phyloP scores from a whole-genome alignment of 2,113 vertebrate species.

The Chitala chitala region DNA sequence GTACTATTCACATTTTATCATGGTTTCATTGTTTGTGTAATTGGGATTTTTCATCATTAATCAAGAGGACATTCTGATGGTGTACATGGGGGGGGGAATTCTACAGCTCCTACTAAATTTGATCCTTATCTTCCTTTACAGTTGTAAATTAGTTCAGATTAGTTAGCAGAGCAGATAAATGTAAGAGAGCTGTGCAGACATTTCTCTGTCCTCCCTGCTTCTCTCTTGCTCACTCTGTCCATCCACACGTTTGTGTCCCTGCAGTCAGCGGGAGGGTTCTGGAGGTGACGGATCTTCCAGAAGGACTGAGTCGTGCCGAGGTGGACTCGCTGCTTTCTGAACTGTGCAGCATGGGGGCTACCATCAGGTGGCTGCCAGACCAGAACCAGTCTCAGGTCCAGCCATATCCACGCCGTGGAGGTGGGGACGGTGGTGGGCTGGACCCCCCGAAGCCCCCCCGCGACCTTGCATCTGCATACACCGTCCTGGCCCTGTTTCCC shows the following conservation, averaged over 20 bases:
- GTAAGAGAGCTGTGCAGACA: background rate
- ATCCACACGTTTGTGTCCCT: background rate
- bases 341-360: conserved; percentile 73
- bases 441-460: conserved; percentile 52
- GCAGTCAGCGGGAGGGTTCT: conserved; percentile 78
- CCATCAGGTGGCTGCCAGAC: conserved; percentile 78
- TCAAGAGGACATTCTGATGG: too few relatives aligned
- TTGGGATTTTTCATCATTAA: too few relatives aligned
- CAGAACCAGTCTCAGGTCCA: conserved; percentile 60
- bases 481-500: conserved; percentile 70
- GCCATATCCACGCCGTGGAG: conserved; percentile 54
- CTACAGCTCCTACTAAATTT: too few relatives aligned
- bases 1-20: too few relatives aligned
- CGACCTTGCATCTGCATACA: conserved; percentile 70
- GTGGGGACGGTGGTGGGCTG: conserved; percentile 45
- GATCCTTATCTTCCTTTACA: too few relatives aligned
- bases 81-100: too few relatives aligned
- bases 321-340: conserved; percentile 78
- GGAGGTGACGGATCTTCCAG: conserved; percentile 79
- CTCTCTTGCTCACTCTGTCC: background rate
- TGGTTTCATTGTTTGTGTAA: too few relatives aligned
- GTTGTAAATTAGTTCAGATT: too few relatives aligned
- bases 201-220: background rate
- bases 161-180: background rate
- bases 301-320: conserved; percentile 78